phyloP scores from a whole-genome alignment of 2,113 vertebrate species.

The Progne subis region DNA sequence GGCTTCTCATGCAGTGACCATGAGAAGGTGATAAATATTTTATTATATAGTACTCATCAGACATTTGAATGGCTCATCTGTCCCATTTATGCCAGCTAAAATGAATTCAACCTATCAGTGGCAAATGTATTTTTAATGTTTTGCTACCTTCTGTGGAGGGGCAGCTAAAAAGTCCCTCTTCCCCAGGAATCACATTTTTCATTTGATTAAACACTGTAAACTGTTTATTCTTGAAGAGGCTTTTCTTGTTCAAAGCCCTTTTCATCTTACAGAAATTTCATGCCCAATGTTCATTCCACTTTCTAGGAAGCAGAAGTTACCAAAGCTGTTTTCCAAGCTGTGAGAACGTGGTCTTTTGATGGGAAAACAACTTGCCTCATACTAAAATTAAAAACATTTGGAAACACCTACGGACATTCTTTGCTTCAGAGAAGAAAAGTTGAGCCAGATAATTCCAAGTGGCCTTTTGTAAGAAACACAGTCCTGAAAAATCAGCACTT shows the following conservation, averaged over 20 bases:
- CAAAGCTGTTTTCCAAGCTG: background rate
- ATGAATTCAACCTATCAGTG: constrained; percentile 79
- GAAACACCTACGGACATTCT: background rate
- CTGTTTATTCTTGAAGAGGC: constrained; percentile 2
- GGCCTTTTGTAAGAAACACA: background rate
- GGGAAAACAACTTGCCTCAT: background rate
- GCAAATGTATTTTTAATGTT: constrained; percentile 80
- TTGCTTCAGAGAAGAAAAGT: background rate
- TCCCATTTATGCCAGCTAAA: constrained; percentile 80
- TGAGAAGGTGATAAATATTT: constrained; percentile 74
- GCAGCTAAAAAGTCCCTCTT: constrained; percentile 30
- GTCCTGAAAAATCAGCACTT: background rate
- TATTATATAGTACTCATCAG: constrained; percentile 69
- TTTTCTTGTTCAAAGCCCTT: background rate
- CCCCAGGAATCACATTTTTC: background rate
- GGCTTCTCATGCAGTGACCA: constrained; percentile 66
- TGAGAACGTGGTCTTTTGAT: background rate
- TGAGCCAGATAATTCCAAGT: background rate
- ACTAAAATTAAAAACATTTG: background rate
- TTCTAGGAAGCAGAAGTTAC: background rate
- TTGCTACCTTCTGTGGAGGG: constrained; percentile 40
- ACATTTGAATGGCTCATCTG: constrained; percentile 77
- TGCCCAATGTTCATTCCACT: background rate
- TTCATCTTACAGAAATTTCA: background rate
- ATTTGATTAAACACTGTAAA: constrained; percentile 22